Evolutionary conservation across 2,888 invertebrate genomes (phyloP), one percentile per base, ranked within the genome.

Genomic region (Aphidius colemani): DNA sequence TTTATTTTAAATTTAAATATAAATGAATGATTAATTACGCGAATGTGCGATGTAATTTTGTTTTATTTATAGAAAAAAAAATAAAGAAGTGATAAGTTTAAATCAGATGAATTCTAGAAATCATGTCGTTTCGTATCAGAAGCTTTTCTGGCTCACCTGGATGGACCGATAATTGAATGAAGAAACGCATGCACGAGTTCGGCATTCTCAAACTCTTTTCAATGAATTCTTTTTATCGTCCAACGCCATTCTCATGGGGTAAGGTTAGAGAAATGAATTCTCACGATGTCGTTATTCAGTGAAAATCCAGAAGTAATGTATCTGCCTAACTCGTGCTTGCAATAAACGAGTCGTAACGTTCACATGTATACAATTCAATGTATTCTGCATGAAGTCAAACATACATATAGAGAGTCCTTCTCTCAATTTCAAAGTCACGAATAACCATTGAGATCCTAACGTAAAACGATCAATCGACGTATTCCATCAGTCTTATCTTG

Each of bases 161-260:
- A 30, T 30, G 30, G 70, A 67, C 70, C 72, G 71, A 75, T 77
- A 77, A 77, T 77, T 77, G 75, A 77, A 77, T 75, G 72, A 70
- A 72, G 71, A 69, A 68, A 71, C 74, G 73, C 69, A 72, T 74
- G 73, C 69, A 75, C 72, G 74, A 73, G 72, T 67, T 69, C 59
- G 69, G 74, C 75, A 53, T 51, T 41, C 50, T n/a, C 13, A 40
- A 18, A 40, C 57, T 11, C 7, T 9, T 45, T 44, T 48, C 30
- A 43, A 13, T 10, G 30, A 18, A 8, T 41, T 18, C 13, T 55
- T 53, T 46, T 43, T 45, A 45, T n/a, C 11, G 5, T 49, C 10
- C 40, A 8, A 46, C 30, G 49, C 40, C 40, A 50, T 53, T 61
- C 61, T 45, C 46, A 41, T 13, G 59, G 30, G 51, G 44, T 10